These are phyloP conservation scores for Acrocyrtus sp. DNA, from an alignment of 2,888 invertebrate species.

Conservation along the genomic window DNA sequence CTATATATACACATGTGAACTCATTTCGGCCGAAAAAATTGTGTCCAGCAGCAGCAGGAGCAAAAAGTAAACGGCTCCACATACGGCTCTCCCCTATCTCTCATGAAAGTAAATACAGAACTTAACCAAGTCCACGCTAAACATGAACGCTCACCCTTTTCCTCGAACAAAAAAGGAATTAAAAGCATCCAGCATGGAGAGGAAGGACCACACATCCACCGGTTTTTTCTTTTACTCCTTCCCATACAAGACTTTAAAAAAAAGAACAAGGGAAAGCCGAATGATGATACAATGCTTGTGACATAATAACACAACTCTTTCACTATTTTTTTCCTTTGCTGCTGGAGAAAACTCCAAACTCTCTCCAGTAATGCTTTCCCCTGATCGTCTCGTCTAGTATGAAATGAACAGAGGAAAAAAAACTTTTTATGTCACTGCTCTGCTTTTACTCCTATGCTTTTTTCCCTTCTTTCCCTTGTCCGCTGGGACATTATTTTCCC, in stretches of 20 bases:
- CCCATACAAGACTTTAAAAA: background rate
- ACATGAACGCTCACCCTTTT: conserved; percentile 2
- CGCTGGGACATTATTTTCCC: conserved; percentile 28
- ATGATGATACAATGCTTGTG: background rate
- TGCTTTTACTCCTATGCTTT: background rate
- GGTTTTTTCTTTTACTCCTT: background rate
- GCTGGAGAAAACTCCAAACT: background rate
- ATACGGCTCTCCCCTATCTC: background rate
- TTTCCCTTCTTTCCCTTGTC: background rate
- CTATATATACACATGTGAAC: background rate
- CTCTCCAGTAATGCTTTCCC: too few relatives aligned
- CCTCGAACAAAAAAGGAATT: background rate
- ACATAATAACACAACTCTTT: too few relatives aligned
- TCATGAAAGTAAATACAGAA: conserved; percentile 6
- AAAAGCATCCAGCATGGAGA: background rate
- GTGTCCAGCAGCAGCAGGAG: conserved; percentile 1
- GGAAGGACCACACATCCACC: background rate
- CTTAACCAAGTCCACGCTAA: background rate
- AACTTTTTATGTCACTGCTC: background rate
- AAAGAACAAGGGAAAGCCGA: background rate
- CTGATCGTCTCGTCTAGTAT: too few relatives aligned
- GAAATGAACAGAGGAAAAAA: background rate
- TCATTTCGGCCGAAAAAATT: background rate
- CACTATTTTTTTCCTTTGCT: background rate
- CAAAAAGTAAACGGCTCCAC: conserved; percentile 15